Evolutionary conservation across 2,797 vertebrate species (phyloP), one percentile per base, ranked within the genome.

Genomic region (Sebastes aleutianus): DNA sequence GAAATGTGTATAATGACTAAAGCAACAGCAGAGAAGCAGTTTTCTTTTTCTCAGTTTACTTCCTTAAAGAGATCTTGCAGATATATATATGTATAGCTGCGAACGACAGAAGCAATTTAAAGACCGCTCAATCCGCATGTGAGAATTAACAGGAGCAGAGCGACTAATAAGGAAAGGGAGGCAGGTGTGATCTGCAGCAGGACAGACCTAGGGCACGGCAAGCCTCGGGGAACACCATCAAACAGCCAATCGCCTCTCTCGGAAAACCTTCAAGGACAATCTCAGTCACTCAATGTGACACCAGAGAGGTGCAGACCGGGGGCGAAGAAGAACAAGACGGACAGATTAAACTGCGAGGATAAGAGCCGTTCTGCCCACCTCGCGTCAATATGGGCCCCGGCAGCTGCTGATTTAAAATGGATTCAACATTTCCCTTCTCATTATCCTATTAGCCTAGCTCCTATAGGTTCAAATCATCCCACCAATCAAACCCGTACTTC

Each of bases 231-330:
- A 85, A 85, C 83, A 83, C 82, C 85, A 82, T 84, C 74, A 79
- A 83, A 87, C 75, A 87, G 82, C 91, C 89, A 93, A 94, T 95
- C 78, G 59, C 57, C 6, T 9, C 69, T 85, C 88, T 91, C 80
- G 57, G 85, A 85, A 43, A 91, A 87, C 88, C 89, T 94, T 95
- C 93, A 95, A 95, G 93, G 95, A 93, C 93, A 84, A 91, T 90
- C 86, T 87, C 87, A 84, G 87, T 92, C 92, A 91, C 85, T 93
- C 88, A 87, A 87, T 87, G 92, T 93, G 93, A 95, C 93, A 94
- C 87, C 34, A 70, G 79, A 68, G 87, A 89, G 88, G 86, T 85
- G 87, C 77, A 79, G 83, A 68, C 81, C 76, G 76, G 73, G 87
- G 83, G 90, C 62, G 61, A 85, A 85, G 59, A 67, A 56, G 84